Evolutionary conservation across 2,888 invertebrate species (phyloP), one percentile per base, ranked within the genome.

Genomic region (Peribatodes rhomboidaria): DNA sequence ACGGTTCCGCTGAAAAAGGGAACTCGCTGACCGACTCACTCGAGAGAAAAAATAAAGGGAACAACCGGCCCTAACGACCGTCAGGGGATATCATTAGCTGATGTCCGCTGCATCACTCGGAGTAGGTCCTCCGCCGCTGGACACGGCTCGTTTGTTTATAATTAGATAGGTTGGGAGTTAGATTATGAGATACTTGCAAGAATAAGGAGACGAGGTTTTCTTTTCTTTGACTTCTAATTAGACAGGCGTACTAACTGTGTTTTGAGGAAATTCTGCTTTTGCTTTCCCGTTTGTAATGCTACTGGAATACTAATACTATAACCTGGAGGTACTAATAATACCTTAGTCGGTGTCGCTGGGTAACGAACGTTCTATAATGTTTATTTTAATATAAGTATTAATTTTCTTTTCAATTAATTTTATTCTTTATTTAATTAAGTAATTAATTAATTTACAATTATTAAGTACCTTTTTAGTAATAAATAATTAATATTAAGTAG

Each of bases 1-100:
- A 79, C 75, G 67, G 68, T 72, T 68, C 63, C 69, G 70, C 71
- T 75, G 75, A 76, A 78, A 77, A 78, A 81, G 75, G 74, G 80
- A 80, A 82, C 76, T 78, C 79, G 87, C 88, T 87, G 87, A 88
- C 83, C 86, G 83, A 87, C 81, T 84, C 83, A 83, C 87, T 84
- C 83, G 76, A 78, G 86, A 87, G 85, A 87, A 87, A 86, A 88
- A 88, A 87, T 85, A 86, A 89, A 89, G 86, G 83, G 87, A 84
- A 80, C 74, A 84, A 74, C 76, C 79, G 71, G 72, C 79, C 84
- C 75, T 89, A 88, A 89, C 87, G 89, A 89, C 82, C 86, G 83
- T 77, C 88, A 80, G 73, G 88, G 88, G 89, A 88, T 81, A 84
- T 85, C 89, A 86, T 89, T 90, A 89, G 86, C 83, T 82, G 83